These are phyloP conservation scores for Pangasius sanitwongsei DNA, from an alignment of 2,797 vertebrate genomes.

Conservation along the genomic window DNA sequence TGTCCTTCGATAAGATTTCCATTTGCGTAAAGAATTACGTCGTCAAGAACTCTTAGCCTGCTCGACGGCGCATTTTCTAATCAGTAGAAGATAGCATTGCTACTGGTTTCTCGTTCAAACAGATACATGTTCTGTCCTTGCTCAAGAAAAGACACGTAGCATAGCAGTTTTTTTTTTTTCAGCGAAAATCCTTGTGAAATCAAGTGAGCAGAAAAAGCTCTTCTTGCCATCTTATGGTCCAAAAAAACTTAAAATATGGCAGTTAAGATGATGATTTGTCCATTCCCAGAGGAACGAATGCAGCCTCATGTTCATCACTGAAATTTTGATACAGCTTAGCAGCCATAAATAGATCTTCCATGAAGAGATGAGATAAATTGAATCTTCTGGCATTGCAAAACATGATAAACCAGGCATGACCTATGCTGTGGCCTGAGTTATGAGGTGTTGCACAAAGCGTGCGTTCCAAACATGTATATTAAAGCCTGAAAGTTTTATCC, in stretches of 20 bases:
- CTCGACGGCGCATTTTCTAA: not conserved
- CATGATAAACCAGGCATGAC: slow-evolving; percentile 5
- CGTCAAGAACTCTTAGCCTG: not conserved
- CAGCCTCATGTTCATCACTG: not conserved
- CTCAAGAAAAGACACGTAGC: not conserved
- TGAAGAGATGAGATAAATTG: not conserved
- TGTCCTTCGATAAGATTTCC: slow-evolving; percentile 72
- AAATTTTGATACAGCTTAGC: not conserved
- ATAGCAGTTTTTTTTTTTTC: not conserved
- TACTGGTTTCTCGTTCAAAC: not conserved
- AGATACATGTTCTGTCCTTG: not conserved
- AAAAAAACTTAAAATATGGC: not conserved
- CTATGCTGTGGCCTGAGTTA: not conserved
- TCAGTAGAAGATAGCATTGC: slow-evolving; percentile 12
- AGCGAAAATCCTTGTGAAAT: not conserved
- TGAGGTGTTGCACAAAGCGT: not conserved
- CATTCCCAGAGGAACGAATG: not conserved
- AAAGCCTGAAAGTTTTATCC: not conserved
- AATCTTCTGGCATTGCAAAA: not conserved
- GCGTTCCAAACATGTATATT: not conserved
- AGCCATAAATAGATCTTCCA: slow-evolving; percentile 3
- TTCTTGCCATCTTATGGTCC: not conserved
- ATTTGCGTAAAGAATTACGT: not conserved
- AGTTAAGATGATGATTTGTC: not conserved
- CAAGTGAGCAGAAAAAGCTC: not conserved